Evolutionary conservation across 1,140 invertebrate species (phyloP).

Genomic region (Pseudoatta argentina): DNA sequence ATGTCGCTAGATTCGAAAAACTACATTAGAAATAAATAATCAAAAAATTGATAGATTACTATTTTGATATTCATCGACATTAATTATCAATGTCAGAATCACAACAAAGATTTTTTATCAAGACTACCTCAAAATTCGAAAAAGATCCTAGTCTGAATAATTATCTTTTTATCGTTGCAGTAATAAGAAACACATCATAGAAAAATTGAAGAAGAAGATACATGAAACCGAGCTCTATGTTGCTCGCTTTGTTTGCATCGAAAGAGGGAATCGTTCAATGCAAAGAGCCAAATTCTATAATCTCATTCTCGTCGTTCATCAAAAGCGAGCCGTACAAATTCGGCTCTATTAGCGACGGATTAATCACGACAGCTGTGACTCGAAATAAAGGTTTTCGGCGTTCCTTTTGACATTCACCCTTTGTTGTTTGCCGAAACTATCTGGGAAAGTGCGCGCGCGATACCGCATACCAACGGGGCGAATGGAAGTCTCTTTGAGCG

Average conservation of each 20-base stretch:
- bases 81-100: too few relatives aligned
- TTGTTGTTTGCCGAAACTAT: conserved; percentile 53
- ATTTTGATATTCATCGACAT: too few relatives aligned
- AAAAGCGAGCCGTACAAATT: conserved; percentile 2
- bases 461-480: conserved; percentile 28
- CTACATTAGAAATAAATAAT: too few relatives aligned
- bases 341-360: conserved; percentile 42
- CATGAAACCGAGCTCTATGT: neutral
- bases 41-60: too few relatives aligned
- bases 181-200: neutral
- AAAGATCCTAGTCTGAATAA: too few relatives aligned
- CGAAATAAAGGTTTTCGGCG: conserved; percentile 30
- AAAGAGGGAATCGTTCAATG: neutral
- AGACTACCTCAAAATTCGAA: too few relatives aligned
- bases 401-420: conserved; percentile 38
- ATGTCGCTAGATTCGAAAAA: too few relatives aligned
- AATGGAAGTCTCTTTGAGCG: conserved; percentile 34
- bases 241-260: neutral
- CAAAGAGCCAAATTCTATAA: conserved; percentile 9
- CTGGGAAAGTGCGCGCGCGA: neutral
- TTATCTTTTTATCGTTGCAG: neutral
- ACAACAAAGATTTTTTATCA: too few relatives aligned
- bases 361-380: conserved; percentile 27
- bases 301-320: neutral
- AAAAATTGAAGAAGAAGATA: neutral